Conservation (phyloP, 2,888 invertebrate genomes). For the Hololepta plana region DNA sequence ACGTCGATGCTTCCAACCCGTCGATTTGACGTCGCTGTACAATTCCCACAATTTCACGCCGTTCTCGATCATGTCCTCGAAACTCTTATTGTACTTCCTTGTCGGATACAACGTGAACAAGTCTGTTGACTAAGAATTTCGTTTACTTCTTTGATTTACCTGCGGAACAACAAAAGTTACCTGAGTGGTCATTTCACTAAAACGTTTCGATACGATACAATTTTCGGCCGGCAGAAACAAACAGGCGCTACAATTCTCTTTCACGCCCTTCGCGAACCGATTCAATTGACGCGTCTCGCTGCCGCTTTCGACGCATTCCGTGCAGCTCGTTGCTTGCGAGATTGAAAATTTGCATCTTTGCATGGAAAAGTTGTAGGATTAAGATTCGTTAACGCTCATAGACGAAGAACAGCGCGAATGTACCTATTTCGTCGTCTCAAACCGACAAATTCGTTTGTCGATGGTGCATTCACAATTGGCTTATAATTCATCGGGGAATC, state of each 20-base stretch:
- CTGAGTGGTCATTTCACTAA: slow-evolving; percentile 8
- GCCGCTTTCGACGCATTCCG: too few relatives aligned
- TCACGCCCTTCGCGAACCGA: slow-evolving; percentile 29
- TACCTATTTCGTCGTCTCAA: slow-evolving; percentile 11
- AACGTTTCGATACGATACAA: slow-evolving; percentile 11
- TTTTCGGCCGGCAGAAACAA: slow-evolving; percentile 24
- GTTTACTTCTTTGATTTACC: too few relatives aligned
- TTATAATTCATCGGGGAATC: slow-evolving; percentile 22
- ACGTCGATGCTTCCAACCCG: slow-evolving; percentile 20
- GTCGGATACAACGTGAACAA: slow-evolving; percentile 9
- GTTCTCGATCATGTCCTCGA: slow-evolving; percentile 16
- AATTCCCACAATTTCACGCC: slow-evolving; percentile 21
- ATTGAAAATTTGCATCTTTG: too few relatives aligned
- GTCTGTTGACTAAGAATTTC: slow-evolving; percentile 11
- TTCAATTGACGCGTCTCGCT: slow-evolving; percentile 45
- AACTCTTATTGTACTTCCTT: slow-evolving; percentile 6
- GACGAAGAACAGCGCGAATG: too few relatives aligned
- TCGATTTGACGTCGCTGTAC: slow-evolving; percentile 10
- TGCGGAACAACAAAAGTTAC: too few relatives aligned
- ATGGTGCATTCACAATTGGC: slow-evolving; percentile 21
- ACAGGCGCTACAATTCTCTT: slow-evolving; percentile 28
- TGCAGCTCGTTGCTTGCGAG: too few relatives aligned
- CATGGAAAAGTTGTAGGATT: too few relatives aligned
- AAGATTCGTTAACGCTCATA: too few relatives aligned
- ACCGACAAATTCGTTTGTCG: slow-evolving; percentile 20